Conservation (phyloP, 2,888 invertebrate genomes). For the Ariolimax columbianus region DNA sequence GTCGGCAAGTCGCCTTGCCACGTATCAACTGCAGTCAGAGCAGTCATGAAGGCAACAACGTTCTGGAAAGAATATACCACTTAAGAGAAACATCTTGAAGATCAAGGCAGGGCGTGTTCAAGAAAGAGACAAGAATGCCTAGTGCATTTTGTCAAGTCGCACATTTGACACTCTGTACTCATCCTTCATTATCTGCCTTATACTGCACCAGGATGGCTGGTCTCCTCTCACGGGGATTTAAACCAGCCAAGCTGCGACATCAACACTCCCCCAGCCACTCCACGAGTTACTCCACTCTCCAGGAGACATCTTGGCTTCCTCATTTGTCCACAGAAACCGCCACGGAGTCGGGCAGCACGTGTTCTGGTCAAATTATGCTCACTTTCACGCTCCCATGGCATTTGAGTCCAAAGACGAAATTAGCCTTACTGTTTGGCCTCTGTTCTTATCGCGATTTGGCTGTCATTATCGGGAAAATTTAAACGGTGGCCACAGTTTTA, state of each 20-base stretch:
- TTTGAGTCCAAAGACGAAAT: constrained; percentile 3
- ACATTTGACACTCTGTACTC: too few relatives aligned
- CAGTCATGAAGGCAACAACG: too few relatives aligned
- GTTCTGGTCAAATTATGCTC: background rate
- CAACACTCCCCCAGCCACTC: background rate
- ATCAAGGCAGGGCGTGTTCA: too few relatives aligned
- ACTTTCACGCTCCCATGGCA: background rate
- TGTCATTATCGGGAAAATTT: background rate
- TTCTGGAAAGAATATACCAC: too few relatives aligned
- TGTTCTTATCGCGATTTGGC: background rate
- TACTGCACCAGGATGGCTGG: background rate
- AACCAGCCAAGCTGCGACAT: background rate
- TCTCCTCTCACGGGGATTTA: background rate
- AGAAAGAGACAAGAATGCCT: too few relatives aligned
- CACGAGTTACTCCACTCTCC: background rate
- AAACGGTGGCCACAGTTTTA: background rate
- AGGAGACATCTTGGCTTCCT: background rate
- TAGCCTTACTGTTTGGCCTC: background rate
- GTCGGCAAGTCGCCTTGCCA: too few relatives aligned
- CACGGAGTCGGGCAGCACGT: background rate
- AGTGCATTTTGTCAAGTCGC: too few relatives aligned
- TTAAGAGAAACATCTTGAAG: too few relatives aligned
- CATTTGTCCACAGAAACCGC: background rate
- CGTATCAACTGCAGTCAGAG: too few relatives aligned
- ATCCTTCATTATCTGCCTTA: too few relatives aligned